These are phyloP conservation scores for Drepana falcataria DNA, from an alignment of 2,888 invertebrate species.

Conservation along the genomic window DNA sequence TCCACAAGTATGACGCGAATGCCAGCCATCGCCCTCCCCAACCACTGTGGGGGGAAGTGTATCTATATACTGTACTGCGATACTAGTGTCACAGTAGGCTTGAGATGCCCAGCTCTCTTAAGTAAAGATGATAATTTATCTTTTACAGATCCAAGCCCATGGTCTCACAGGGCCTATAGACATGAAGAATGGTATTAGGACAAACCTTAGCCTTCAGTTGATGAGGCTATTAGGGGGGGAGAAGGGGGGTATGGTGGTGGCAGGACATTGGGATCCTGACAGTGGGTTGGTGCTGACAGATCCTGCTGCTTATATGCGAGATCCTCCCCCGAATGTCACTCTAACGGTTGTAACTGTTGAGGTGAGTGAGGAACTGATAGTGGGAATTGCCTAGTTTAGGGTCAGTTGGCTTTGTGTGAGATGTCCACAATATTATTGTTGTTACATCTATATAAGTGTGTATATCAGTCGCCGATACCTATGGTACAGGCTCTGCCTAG, in stretches of 20 bases:
- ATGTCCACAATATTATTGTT: no score
- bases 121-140: not conserved
- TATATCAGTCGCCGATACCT: no score
- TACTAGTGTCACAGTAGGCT: no score
- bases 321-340: slow-evolving; percentile 90
- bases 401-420: no score
- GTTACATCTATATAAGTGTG: no score
- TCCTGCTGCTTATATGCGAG: slow-evolving; percentile 90
- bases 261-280: slow-evolving; percentile 89
- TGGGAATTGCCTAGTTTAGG: no score
- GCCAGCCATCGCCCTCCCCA: no score
- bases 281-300: slow-evolving; percentile 90
- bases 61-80: no score
- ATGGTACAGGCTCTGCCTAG: no score
- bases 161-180: slow-evolving; percentile 93
- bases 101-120: not conserved
- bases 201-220: slow-evolving; percentile 90
- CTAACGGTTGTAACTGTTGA: slow-evolving; percentile 93
- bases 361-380: slow-evolving; percentile 63
- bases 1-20: no score
- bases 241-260: slow-evolving; percentile 80
- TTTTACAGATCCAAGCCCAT: slow-evolving; percentile 84
- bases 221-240: slow-evolving; percentile 88
- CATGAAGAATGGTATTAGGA: slow-evolving; percentile 90
- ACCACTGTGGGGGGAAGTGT: no score